Evolutionary conservation across 2,888 invertebrate species (phyloP).

Genomic region (Xestia xanthographa): DNA sequence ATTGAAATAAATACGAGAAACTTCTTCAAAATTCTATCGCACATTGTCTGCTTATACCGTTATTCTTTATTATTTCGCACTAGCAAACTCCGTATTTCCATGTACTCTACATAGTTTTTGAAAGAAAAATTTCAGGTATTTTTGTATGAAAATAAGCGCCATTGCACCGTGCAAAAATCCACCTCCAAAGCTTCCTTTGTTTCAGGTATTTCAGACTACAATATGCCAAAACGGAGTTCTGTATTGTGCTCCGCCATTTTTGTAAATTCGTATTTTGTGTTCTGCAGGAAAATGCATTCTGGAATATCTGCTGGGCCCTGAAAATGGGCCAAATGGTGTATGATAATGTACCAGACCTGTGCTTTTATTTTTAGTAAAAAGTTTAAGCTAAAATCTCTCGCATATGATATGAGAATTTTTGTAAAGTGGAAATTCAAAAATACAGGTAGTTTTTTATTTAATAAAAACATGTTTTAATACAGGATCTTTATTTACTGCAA

Average conservation of each 20-base stretch:
- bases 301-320: slow-evolving; percentile 47
- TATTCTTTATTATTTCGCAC: slow-evolving; percentile 45
- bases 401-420: slow-evolving; percentile 20
- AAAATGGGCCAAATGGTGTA: slow-evolving; percentile 48
- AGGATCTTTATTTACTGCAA: too few relatives aligned
- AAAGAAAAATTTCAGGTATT: slow-evolving; percentile 53
- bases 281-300: slow-evolving; percentile 45
- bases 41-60: slow-evolving; percentile 23
- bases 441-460: too few relatives aligned
- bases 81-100: slow-evolving; percentile 26
- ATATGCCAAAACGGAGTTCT: slow-evolving; percentile 57
- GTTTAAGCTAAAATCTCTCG: slow-evolving; percentile 30
- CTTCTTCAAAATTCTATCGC: slow-evolving; percentile 22
- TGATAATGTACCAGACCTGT: slow-evolving; percentile 55
- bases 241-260: slow-evolving; percentile 49
- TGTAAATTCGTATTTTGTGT: slow-evolving; percentile 43
- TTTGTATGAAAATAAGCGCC: slow-evolving; percentile 58
- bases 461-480: not conserved
- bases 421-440: slow-evolving; percentile 19
- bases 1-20: slow-evolving; percentile 26
- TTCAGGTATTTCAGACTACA: slow-evolving; percentile 55
- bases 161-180: slow-evolving; percentile 43
- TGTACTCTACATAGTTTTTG: slow-evolving; percentile 34
- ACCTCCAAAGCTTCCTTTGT: slow-evolving; percentile 58
- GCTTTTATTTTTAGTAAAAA: slow-evolving; percentile 45